Percentiles rank a stretch among this genome's conserved stretches.
phyloP scores from a whole-genome alignment of 2,888 invertebrate species.

The Agapetus fuscipes region DNA sequence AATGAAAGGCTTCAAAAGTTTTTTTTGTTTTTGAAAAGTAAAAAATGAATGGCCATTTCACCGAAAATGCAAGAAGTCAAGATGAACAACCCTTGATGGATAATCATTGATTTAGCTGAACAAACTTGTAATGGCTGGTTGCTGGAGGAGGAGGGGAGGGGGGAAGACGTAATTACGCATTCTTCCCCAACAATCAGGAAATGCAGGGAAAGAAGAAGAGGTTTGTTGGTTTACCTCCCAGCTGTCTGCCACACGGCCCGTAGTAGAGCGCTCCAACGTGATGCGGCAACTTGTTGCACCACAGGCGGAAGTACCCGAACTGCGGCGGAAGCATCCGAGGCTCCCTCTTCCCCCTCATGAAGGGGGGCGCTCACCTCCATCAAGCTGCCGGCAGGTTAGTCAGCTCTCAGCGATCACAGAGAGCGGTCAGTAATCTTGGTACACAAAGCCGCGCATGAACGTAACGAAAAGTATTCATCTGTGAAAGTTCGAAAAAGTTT shows the following conservation, averaged over 20 bases:
- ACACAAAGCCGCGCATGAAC: too few relatives aligned
- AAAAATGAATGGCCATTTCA: neutral
- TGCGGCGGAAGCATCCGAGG: too few relatives aligned
- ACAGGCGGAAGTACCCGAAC: too few relatives aligned
- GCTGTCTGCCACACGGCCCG: neutral
- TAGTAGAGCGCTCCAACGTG: neutral
- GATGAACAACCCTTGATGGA: neutral
- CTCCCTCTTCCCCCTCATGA: too few relatives aligned
- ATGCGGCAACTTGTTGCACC: constrained; percentile 12
- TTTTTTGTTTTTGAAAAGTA: neutral
- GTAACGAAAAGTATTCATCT: constrained; percentile 2
- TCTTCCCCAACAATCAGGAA: too few relatives aligned
- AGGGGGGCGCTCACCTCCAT: neutral
- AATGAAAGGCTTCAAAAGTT: too few relatives aligned
- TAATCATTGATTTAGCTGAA: neutral
- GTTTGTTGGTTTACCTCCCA: neutral
- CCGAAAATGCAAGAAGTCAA: neutral
- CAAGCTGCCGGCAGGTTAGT: constrained; percentile 11
- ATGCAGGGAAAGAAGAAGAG: too few relatives aligned
- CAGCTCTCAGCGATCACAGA: constrained; percentile 14
- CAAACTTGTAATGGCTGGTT: neutral
- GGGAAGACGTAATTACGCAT: too few relatives aligned
- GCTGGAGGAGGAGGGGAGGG: neutral
- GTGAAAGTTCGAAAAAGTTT: constrained; percentile 6
- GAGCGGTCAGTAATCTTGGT: constrained; percentile 7